phyloP scores from a whole-genome alignment of 2,888 invertebrate genomes.

The Chymomyza procnemis region DNA sequence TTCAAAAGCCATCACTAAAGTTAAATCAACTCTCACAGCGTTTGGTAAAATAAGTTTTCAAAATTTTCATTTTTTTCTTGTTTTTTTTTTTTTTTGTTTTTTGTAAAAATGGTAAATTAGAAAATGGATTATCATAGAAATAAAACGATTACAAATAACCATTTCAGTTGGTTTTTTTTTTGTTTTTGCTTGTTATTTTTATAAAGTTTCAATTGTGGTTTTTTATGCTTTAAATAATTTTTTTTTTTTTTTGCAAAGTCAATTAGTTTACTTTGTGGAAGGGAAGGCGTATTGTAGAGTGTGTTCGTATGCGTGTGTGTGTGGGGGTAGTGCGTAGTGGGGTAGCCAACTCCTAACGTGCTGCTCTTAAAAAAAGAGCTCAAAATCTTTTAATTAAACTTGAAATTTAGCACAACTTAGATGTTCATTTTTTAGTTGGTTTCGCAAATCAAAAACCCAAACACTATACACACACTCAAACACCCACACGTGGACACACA shows the following conservation, averaged over 20 bases:
- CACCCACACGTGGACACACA: not conserved
- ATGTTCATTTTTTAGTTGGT: not conserved
- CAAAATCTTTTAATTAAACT: slow-evolving; percentile 21
- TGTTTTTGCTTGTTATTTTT: slow-evolving; percentile 42
- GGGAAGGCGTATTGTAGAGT: slow-evolving; percentile 3
- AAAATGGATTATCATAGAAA: slow-evolving; percentile 4
- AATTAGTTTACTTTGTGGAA: slow-evolving; percentile 10
- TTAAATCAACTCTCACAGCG: slow-evolving; percentile 65
- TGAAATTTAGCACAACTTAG: not conserved
- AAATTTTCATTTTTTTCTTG: no score
- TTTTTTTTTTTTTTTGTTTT: no score
- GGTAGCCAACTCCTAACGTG: not conserved
- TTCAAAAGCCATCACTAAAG: slow-evolving; percentile 62
- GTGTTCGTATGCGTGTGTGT: slow-evolving; percentile 1
- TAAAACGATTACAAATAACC: slow-evolving; percentile 38
- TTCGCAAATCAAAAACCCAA: not conserved
- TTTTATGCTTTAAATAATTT: slow-evolving; percentile 12
- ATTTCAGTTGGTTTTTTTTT: slow-evolving; percentile 32
- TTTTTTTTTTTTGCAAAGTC: slow-evolving; percentile 31
- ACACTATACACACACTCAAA: no score
- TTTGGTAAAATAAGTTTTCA: slow-evolving; percentile 44
- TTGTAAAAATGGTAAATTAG: slow-evolving; percentile 13
- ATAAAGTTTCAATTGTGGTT: slow-evolving; percentile 25
- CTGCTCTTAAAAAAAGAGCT: not conserved
- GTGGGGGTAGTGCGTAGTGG: no score